phyloP scores from a whole-genome alignment of 2,113 vertebrate genomes.

The Chamaetylas fuelleborni region DNA sequence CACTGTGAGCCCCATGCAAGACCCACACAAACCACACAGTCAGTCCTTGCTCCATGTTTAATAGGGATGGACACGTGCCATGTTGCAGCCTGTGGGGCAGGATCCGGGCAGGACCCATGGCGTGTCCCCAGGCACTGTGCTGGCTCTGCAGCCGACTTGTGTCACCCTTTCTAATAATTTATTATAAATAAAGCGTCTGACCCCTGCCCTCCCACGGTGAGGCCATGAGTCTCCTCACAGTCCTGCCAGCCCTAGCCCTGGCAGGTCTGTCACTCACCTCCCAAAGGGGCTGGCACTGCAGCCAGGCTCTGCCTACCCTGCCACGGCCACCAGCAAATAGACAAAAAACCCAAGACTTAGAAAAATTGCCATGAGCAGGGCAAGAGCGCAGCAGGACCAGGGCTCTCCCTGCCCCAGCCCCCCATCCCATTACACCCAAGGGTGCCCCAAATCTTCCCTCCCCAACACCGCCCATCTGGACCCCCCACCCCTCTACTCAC shows the following conservation, averaged over 20 bases:
- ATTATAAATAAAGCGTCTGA: neutral
- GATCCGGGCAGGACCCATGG: fast-evolving
- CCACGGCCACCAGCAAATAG: neutral
- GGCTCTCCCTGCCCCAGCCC: neutral
- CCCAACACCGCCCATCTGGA: neutral
- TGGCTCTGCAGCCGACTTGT: fast-evolving
- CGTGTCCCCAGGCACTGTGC: fast-evolving
- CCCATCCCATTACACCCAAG: neutral
- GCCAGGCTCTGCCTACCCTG: neutral
- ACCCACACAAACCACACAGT: neutral
- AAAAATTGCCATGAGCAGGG: neutral
- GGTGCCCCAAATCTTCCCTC: neutral
- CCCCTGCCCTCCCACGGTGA: neutral
- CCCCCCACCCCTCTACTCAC: neutral
- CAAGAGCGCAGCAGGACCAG: neutral
- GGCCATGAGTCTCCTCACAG: fast-evolving
- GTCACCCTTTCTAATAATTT: slow-evolving; percentile 25
- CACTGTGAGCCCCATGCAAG: neutral
- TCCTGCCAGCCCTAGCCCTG: neutral
- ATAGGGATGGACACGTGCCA: neutral
- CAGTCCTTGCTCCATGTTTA: slow-evolving; percentile 21
- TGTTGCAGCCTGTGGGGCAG: fast-evolving
- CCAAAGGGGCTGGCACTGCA: fast-evolving
- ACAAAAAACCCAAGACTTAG: neutral
- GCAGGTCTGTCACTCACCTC: neutral